A percentile compares a stretch with the other conserved stretches of the same genome.
Conservation (phyloP, 92 coral and sea anemone genomes). For the Montipora capitata region DNA sequence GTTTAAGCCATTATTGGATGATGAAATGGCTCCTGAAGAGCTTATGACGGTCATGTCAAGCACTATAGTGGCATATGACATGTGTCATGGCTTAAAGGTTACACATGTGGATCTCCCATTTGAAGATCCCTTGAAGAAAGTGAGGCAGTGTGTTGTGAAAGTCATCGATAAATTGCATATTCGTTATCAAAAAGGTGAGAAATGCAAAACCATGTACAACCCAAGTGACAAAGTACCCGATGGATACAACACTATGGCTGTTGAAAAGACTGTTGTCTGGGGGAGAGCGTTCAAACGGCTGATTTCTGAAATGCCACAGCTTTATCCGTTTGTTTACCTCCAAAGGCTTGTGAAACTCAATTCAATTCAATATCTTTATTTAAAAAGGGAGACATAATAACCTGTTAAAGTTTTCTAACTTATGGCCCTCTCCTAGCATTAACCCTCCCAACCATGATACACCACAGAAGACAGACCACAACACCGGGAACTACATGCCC, state of each 20-base stretch:
- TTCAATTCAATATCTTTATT: no score
- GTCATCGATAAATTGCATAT: conserved; percentile 59
- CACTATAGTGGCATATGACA: conserved; percentile 60
- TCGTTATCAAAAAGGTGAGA: conserved; percentile 59
- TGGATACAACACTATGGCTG: conserved; percentile 67
- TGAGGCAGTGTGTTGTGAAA: conserved; percentile 51
- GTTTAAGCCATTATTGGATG: not conserved
- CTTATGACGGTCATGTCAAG: conserved; percentile 12
- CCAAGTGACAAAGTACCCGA: conserved; percentile 43
- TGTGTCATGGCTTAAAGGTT: conserved; percentile 64
- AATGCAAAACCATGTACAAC: conserved; percentile 54
- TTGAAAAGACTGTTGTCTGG: conserved; percentile 63
- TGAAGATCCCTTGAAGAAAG: conserved; percentile 47
- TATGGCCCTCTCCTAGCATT: no score
- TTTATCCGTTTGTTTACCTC: conserved; percentile 58
- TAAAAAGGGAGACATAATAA: no score
- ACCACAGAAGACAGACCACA: no score
- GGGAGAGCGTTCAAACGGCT: conserved; percentile 54
- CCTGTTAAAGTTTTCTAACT: no score
- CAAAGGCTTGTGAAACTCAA: conserved; percentile 55
- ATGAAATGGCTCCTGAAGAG: conserved; percentile 17
- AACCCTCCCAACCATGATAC: no score
- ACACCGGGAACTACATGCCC: no score
- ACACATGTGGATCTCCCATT: conserved; percentile 56
- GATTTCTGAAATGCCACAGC: conserved; percentile 56